phyloP scores from a whole-genome alignment of 2,888 invertebrate species.

The Ophion ventricosus region DNA sequence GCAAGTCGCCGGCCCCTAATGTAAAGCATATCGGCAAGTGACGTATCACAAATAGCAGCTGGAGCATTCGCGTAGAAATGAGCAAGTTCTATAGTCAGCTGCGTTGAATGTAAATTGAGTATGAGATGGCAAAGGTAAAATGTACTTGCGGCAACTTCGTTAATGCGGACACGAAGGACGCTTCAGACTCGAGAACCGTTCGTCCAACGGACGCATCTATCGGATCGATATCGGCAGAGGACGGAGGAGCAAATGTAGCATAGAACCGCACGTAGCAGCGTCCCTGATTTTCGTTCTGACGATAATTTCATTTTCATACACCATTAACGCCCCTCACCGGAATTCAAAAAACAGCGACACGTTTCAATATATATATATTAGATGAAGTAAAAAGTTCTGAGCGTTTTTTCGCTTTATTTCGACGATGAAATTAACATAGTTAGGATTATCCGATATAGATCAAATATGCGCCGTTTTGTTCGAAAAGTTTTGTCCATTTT shows the following conservation, averaged over 20 bases:
- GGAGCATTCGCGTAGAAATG: background rate
- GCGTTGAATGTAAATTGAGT: constrained; percentile 12
- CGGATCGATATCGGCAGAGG: constrained; percentile 49
- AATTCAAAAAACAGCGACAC: constrained; percentile 13
- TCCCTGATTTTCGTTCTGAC: constrained; percentile 38
- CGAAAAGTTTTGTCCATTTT: too few species aligned
- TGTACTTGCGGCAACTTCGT: constrained; percentile 17
- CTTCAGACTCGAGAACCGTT: constrained; percentile 15
- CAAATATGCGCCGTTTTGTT: too few species aligned
- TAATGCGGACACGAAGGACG: constrained; percentile 31
- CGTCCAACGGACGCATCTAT: constrained; percentile 23
- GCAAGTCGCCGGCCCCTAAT: background rate
- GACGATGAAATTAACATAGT: too few species aligned
- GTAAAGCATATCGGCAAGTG: background rate
- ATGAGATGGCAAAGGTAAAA: constrained; percentile 2
- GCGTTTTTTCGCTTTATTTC: too few species aligned
- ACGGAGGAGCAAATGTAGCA: constrained; percentile 34
- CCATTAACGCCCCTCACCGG: constrained; percentile 57
- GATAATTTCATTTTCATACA: constrained; percentile 63
- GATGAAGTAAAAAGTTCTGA: too few species aligned
- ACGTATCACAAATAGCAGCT: background rate
- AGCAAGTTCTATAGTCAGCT: background rate
- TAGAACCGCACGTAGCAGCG: constrained; percentile 21
- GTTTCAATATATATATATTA: background rate
- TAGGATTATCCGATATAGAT: too few species aligned